phyloP scores from a whole-genome alignment of 2,797 vertebrate species.

The Tragopan temminckii region DNA sequence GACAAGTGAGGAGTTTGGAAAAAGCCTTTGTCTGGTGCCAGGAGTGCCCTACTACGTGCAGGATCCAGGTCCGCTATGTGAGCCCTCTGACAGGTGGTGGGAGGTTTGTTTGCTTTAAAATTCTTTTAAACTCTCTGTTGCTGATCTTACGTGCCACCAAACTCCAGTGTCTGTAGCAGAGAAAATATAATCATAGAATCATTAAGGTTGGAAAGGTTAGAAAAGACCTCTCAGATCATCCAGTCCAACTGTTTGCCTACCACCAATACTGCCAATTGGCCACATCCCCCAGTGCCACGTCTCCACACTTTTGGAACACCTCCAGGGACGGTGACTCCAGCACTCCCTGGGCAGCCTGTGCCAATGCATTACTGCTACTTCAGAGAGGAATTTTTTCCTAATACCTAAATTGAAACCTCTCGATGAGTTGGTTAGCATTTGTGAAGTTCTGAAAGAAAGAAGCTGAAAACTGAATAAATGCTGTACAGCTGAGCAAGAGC shows the following conservation, averaged over 20 bases:
- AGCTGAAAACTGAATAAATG: not conserved
- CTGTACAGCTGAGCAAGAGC: not conserved
- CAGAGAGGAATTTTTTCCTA: too few relatives aligned
- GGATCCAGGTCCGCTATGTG: not conserved
- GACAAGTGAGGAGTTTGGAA: not conserved
- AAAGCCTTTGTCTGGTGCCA: not conserved
- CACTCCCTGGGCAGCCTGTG: too few relatives aligned
- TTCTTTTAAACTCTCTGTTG: not conserved
- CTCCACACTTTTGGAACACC: too few relatives aligned
- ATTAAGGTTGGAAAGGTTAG: too few relatives aligned
- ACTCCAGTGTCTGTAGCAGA: not conserved
- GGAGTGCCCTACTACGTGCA: accelerated
- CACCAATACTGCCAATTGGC: too few relatives aligned
- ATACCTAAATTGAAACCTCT: not conserved
- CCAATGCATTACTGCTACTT: too few relatives aligned
- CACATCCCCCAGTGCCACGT: too few relatives aligned
- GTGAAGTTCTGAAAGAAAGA: not conserved
- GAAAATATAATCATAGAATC: too few relatives aligned
- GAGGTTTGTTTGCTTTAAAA: not conserved
- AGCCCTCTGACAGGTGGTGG: not conserved
- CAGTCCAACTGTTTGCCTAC: too few relatives aligned
- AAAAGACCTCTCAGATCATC: too few relatives aligned
- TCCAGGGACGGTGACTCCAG: too few relatives aligned
- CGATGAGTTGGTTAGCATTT: not conserved
- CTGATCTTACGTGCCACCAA: not conserved